Base-by-base conservation (phyloP, 2,888 invertebrate species). In the Noctuana brunneofusca region DNA sequence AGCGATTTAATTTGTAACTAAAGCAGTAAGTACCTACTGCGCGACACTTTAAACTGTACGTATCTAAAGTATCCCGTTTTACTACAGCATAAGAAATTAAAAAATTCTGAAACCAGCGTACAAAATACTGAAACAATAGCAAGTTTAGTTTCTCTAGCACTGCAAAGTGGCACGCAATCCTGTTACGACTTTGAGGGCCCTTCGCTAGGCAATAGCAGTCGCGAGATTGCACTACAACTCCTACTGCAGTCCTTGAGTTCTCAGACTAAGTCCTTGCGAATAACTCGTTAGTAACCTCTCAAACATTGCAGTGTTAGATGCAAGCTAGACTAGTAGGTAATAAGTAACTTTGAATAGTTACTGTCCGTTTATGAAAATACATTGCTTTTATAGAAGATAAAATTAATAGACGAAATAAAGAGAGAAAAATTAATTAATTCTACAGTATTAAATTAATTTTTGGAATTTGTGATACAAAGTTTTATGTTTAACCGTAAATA, bases 251-350 rank as follows among this genome's bases (percentile, higher is more conserved):
- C 9, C 20, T 20, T 46, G 20, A 46, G 46, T 12, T 5, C 20
- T 46, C 43, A 43, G 20, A 41, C 46, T 46, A 11, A 22, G 20
- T 46, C 46, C 46, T 22, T 20, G 46, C 46, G 4, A 46, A 22
- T 12, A 20, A 46, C 20, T 46, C 20, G 46, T 12, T 5, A 46
- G 20, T 46, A 18, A 20, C 18, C 46, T 20, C 46, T 46, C 20
- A 12, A 20, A 22, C 11, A 12, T 12, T 46, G 4, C 20, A 14
- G 12, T 46, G 16, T 43, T 46, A 46, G 20, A 20, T 14, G 16
- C 16, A 16, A 41, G 14, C 8, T 16, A 16, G 41, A 24, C 24
- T 24, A 24, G 24, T 24, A 24, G 24, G 24, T 14, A 38, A 38
- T 16, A 14, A 38, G 14, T 38, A 38, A 14, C 38, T 16, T 16